Evolutionary conservation across 1,140 invertebrate species (phyloP).

Genomic region (Venustaconcha ellipsiformis): DNA sequence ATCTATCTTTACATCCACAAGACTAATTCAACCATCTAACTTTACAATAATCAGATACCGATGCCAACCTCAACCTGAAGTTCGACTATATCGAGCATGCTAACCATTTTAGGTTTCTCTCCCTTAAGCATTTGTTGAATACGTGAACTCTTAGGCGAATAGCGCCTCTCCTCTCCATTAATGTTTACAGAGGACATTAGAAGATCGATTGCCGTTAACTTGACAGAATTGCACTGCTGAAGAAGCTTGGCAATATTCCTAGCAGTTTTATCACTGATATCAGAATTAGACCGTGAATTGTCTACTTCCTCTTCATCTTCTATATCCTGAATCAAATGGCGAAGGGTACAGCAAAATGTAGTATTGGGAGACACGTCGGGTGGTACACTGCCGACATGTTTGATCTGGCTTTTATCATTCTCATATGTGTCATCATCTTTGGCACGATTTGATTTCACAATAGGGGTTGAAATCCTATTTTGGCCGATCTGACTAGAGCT

Average conservation of each 20-base stretch:
- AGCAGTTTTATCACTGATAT: background rate
- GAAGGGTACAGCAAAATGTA: too few species aligned
- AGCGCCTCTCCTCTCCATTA: conserved; percentile 15
- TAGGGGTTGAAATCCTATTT: conserved; percentile 20
- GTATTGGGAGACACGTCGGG: background rate
- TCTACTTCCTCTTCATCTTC: conserved; percentile 4
- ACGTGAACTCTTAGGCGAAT: conserved; percentile 17
- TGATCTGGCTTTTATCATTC: conserved; percentile 9
- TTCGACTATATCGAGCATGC: conserved; percentile 28
- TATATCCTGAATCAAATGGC: conserved; percentile 2
- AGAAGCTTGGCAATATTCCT: conserved; percentile 17
- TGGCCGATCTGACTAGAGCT: conserved; percentile 17
- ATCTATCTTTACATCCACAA: too few species aligned
- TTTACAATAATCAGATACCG: background rate
- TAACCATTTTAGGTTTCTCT: conserved; percentile 18
- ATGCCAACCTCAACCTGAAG: conserved; percentile 29
- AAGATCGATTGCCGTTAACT: conserved; percentile 26
- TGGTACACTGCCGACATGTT: conserved; percentile 23
- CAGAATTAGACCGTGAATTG: too few species aligned
- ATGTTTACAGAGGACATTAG: conserved; percentile 25
- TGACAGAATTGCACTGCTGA: conserved; percentile 30
- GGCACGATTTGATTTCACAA: conserved; percentile 10
- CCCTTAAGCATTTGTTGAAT: conserved; percentile 29
- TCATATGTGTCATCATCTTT: conserved; percentile 3
- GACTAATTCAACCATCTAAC: background rate